Evolutionary conservation across 2,888 invertebrate species (phyloP).

Genomic region (Oligia strigilis): DNA sequence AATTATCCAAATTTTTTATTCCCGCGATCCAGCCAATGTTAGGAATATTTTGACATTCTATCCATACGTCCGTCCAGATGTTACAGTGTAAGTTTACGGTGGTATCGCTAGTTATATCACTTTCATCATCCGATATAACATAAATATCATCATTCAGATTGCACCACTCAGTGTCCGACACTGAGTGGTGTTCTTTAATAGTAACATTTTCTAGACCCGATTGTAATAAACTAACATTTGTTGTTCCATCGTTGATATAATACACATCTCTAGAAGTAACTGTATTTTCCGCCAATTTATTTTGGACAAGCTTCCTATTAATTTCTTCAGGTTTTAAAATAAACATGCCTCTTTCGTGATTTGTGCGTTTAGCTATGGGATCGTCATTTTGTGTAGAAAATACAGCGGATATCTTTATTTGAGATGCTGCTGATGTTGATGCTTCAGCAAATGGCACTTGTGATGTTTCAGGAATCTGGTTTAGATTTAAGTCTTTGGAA

Average conservation of each 20-base stretch:
- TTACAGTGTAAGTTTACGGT: constrained; percentile 14
- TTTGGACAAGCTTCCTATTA: constrained; percentile 75
- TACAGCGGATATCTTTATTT: constrained; percentile 75
- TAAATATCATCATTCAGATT: constrained; percentile 60
- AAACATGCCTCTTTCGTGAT: constrained; percentile 77
- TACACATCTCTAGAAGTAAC: background rate
- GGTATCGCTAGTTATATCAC: constrained; percentile 23
- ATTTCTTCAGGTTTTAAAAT: constrained; percentile 88
- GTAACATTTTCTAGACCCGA: constrained; percentile 3
- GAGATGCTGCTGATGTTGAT: constrained; percentile 66
- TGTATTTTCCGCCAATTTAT: constrained; percentile 22
- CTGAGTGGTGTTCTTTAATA: constrained; percentile 9
- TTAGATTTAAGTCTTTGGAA: background rate
- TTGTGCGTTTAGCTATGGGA: constrained; percentile 51
- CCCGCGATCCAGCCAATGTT: constrained; percentile 81
- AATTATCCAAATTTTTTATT: constrained; percentile 67
- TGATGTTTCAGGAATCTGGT: constrained; percentile 13
- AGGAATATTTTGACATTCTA: constrained; percentile 77
- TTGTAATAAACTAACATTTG: constrained; percentile 4
- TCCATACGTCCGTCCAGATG: constrained; percentile 74
- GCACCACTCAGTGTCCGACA: constrained; percentile 8
- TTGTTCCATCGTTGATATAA: constrained; percentile 2
- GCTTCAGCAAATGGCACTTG: constrained; percentile 68
- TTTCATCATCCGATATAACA: constrained; percentile 75
- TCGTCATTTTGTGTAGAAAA: constrained; percentile 62